Base-by-base conservation (phyloP, 2,113 vertebrate genomes). In the Lepisosteus oculatus region DNA sequence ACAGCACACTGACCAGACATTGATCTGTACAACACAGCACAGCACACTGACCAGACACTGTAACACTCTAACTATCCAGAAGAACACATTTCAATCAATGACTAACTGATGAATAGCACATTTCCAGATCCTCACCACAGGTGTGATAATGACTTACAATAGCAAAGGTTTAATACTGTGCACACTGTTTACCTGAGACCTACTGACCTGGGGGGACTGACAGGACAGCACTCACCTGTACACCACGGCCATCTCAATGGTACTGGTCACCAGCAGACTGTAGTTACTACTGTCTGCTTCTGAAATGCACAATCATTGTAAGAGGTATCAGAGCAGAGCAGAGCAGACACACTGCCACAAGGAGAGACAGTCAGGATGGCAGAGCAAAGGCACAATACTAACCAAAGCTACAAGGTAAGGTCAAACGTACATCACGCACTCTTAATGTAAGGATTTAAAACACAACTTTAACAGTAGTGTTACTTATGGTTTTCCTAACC, bases 161-260 rank as follows among this genome's bases (percentile, higher is more conserved):
- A 29, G 29, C 29, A 29, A 29, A 29, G 29, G 29, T 29, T 29
- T 29, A 29, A 29, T 29, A 29, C 29, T 29, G 29, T 29, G 29
- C 29, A 59, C 56, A 59, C 11, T 14, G 56, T 12, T 13, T 12
- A 59, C 11, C n/a, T 13, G 7, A 59, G n/a, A 14, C 11, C 12
- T 4, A 59, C 56, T 14, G 11, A 59, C 3, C 11, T 12, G 11
- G 3, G 13, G 11, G 56, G 11, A 8, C 11, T 59, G n/a, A 29
- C 29, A 29, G 7, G n/a, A 12, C n/a, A 5, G 9, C 47, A 62
- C 89, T 83, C 68, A 96, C 95, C 94, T 88, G 79, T 96, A 97
- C 3, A 97, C 91, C 2, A 95, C 93, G 0, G 95, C 93, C 12
- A 92, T 91, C 77, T 97, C 95, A 59, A 95, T 83, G n/a, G 92